A percentile compares a stretch with the other conserved stretches of the same genome.
Evolutionary conservation across 2,888 invertebrate species (phyloP).

Genomic region (Chrysodeixis includens): DNA sequence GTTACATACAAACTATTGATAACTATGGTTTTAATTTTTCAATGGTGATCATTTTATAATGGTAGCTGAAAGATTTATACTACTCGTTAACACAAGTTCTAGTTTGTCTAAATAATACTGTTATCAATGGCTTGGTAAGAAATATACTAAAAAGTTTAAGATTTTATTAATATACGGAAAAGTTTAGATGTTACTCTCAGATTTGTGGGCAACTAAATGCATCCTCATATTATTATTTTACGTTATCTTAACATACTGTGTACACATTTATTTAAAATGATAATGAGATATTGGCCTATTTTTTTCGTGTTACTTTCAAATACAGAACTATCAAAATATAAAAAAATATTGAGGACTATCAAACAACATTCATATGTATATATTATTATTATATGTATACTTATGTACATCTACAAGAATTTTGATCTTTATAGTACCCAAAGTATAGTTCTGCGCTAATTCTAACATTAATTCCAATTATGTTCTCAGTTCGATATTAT

Average conservation of each 20-base stretch:
- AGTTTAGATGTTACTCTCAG: slow-evolving; percentile 71
- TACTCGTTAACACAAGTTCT: slow-evolving; percentile 83
- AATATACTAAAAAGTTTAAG: slow-evolving; percentile 79
- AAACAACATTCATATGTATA: slow-evolving; percentile 89
- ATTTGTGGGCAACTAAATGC: slow-evolving; percentile 86
- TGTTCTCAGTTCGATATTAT: slow-evolving; percentile 80
- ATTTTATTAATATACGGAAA: slow-evolving; percentile 76
- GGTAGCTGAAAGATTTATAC: slow-evolving; percentile 82
- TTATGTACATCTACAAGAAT: slow-evolving; percentile 88
- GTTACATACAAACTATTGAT: slow-evolving; percentile 82
- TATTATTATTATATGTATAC: slow-evolving; percentile 83
- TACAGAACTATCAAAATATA: slow-evolving; percentile 90
- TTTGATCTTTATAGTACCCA: slow-evolving; percentile 84
- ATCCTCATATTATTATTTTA: slow-evolving; percentile 76
- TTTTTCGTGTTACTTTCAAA: slow-evolving; percentile 82
- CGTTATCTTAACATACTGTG: slow-evolving; percentile 82
- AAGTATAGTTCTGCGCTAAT: slow-evolving; percentile 86
- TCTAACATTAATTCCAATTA: slow-evolving; percentile 80
- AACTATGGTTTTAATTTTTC: slow-evolving; percentile 77
- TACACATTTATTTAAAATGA: slow-evolving; percentile 84
- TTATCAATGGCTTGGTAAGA: slow-evolving; percentile 89
- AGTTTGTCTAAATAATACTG: slow-evolving; percentile 89
- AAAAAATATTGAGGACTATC: slow-evolving; percentile 90
- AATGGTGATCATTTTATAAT: slow-evolving; percentile 77
- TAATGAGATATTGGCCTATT: slow-evolving; percentile 88